Percentiles rank a stretch among this genome's conserved stretches.
These are phyloP conservation scores for Paraplagusia blochii DNA, from an alignment of 2,113 vertebrate species.

Conservation along the genomic window DNA sequence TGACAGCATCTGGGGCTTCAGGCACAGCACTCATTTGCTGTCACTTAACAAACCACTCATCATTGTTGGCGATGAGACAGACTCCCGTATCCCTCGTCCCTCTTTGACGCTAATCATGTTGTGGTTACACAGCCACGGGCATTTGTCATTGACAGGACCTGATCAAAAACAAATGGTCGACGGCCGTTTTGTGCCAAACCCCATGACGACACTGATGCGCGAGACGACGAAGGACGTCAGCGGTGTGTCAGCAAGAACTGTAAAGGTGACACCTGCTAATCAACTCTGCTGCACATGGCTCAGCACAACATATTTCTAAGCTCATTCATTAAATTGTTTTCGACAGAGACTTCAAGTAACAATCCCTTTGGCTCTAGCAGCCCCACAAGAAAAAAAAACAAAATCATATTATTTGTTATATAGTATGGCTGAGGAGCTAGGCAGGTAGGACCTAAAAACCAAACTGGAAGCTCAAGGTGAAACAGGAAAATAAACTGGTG, in stretches of 20 bases:
- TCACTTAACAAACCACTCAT: conserved; percentile 29
- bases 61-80: conserved; percentile 22
- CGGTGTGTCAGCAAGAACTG: conserved; percentile 41
- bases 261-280: conserved; percentile 29
- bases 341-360: too few relatives aligned
- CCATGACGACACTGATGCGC: conserved; percentile 41
- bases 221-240: conserved; percentile 48
- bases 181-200: conserved; percentile 48
- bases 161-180: conserved; percentile 57
- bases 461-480: too few relatives aligned
- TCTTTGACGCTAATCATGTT: conserved; percentile 47
- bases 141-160: conserved; percentile 54
- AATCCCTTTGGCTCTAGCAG: too few relatives aligned
- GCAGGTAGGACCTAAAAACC: too few relatives aligned
- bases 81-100: conserved; percentile 25
- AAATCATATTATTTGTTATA: too few relatives aligned
- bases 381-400: too few relatives aligned
- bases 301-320: too few relatives aligned
- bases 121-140: conserved; percentile 36
- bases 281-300: conserved; percentile 6
- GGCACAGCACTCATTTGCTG: conserved; percentile 27
- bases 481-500: too few relatives aligned
- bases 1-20: conserved; percentile 19
- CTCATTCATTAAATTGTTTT: too few relatives aligned
- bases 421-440: too few relatives aligned